Evolutionary conservation across 1,140 invertebrate genomes (phyloP).

Genomic region (Lordiphosa mommai): DNA sequence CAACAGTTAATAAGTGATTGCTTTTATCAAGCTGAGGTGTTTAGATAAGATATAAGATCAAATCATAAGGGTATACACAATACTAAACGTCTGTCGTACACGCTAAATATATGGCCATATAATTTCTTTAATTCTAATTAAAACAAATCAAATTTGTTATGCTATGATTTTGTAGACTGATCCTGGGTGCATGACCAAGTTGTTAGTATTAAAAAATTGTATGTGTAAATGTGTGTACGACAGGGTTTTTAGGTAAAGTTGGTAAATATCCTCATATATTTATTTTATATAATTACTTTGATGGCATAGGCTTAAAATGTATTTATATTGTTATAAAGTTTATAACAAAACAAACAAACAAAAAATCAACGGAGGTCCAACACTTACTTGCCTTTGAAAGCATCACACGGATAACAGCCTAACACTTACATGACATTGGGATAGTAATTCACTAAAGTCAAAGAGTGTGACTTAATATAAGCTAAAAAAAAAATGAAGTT

Average conservation of each 20-base stretch:
- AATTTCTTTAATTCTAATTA: no score
- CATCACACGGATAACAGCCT: background rate
- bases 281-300: slow-evolving; percentile 38
- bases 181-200: no score
- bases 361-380: slow-evolving; percentile 5
- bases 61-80: background rate
- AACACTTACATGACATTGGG: no score
- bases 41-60: background rate
- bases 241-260: no score
- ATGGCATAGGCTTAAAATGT: no score
- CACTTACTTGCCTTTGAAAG: slow-evolving; percentile 9
- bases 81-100: no score
- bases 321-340: background rate
- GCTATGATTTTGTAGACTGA: no score
- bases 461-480: background rate
- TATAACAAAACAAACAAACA: background rate
- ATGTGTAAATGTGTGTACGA: no score
- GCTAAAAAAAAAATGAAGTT: background rate
- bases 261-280: slow-evolving; percentile 13
- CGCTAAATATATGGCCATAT: no score
- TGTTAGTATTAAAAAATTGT: no score
- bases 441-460: background rate
- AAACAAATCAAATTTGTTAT: no score
- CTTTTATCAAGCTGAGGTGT: background rate
- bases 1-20: slow-evolving; percentile 46